Evolutionary conservation across 1,140 invertebrate species (phyloP), one percentile per base, ranked within the genome.

Genomic region (Pseudomyrmex gracilis): DNA sequence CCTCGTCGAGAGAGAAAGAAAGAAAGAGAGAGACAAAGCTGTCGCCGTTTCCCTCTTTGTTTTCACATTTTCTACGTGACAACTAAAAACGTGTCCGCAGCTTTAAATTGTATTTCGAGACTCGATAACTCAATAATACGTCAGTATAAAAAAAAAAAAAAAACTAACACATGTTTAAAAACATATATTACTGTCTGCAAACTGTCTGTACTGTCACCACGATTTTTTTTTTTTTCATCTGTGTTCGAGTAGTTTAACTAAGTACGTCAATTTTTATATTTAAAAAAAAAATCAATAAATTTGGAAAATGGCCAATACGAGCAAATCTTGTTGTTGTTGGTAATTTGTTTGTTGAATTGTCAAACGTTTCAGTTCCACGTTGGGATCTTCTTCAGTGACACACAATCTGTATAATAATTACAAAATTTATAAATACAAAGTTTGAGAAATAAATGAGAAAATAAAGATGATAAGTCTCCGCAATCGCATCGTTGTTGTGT

Each of bases 21-120:
- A 34, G 24, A n/a, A n/a, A 24, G 7, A 34, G 34, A 34, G 34
- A 34, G 34, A 34, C 17, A 57, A 58, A 58, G 51, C 20, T 78
- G 43, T 74, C 15, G 51, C 24, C 49, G 20, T 68, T 78, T 70
- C 9, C 9, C 20, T 10, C n/a, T 49, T 80, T 12, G 12, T 55
- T 80, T 78, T 67, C 15, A 78, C 20, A 34, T 78, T 58, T 68
- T 12, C 24, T 58, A 9, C 43, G 0, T 2, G 20, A 45, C 22
- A 45, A 58, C 12, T 71, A 47, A 22, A 60, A n/a, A 24, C 49
- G 43, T 80, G 15, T 24, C 13, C n/a, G 22, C 8, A 9, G 4
- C n/a, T 68, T 22, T 17, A 68, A 68, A 70, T 78, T 68, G 2
- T 47, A 15, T 68, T 57, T 57, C n/a, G 20, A 57, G 20, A 78